Conservation (phyloP, 2,797 vertebrate species). For the Spheniscus humboldti region DNA sequence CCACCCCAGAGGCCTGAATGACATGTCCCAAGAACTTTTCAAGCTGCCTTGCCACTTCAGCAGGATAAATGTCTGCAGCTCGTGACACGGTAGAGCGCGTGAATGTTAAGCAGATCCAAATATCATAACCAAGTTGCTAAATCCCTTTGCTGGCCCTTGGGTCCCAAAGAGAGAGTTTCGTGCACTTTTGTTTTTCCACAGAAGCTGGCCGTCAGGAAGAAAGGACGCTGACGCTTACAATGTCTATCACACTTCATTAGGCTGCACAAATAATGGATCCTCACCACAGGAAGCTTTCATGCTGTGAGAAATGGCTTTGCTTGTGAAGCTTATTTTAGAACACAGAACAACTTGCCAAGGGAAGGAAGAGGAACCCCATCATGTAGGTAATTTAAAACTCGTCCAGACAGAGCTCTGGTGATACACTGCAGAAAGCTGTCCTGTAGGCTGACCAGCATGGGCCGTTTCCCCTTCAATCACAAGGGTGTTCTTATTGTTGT, state of each 20-base stretch:
- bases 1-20: not conserved
- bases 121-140: accelerated
- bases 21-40: not conserved
- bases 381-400: not conserved
- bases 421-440: accelerated
- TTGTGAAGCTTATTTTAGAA: not conserved
- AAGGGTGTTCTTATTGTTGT: accelerated
- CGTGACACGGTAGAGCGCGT: accelerated
- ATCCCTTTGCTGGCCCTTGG: not conserved
- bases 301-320: not conserved
- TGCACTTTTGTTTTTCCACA: no score
- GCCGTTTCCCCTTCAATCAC: accelerated
- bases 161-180: not conserved
- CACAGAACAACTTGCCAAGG: not conserved
- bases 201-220: not conserved
- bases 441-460: accelerated
- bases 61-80: not conserved
- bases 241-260: not conserved
- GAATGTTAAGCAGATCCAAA: not conserved
- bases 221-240: not conserved
- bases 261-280: not conserved
- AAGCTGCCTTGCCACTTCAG: not conserved
- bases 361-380: not conserved
- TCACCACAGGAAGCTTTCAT: not conserved
- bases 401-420: not conserved